Percentiles rank a stretch among this genome's conserved stretches.
phyloP scores from a whole-genome alignment of 2,888 invertebrate genomes.

The Drosophila sordidula region DNA sequence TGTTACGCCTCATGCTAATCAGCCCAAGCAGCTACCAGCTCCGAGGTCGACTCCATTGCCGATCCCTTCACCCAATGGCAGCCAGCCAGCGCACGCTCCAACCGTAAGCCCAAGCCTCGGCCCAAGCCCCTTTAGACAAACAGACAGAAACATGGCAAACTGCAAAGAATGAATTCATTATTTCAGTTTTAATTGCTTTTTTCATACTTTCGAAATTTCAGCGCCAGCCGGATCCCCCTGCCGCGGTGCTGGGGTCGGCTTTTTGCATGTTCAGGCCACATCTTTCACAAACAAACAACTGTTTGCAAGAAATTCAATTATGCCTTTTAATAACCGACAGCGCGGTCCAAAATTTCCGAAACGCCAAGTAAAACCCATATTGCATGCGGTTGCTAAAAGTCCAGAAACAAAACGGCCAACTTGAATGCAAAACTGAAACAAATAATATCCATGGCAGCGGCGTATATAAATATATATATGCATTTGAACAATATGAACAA shows the following conservation, averaged over 20 bases:
- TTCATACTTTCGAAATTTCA: slow-evolving; percentile 81
- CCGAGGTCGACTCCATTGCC: slow-evolving; percentile 51
- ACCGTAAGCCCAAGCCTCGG: slow-evolving; percentile 20
- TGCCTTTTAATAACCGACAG: slow-evolving; percentile 77
- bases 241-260: slow-evolving; percentile 20
- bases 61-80: slow-evolving; percentile 66
- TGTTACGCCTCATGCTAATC: slow-evolving; percentile 82
- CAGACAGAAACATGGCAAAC: slow-evolving; percentile 53
- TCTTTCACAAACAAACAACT: slow-evolving; percentile 73
- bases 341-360: slow-evolving; percentile 52
- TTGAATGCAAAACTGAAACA: background rate
- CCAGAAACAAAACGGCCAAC: slow-evolving; percentile 1
- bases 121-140: slow-evolving; percentile 19
- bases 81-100: slow-evolving; percentile 45
- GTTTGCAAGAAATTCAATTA: slow-evolving; percentile 82
- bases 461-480: background rate
- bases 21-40: slow-evolving; percentile 57
- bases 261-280: slow-evolving; percentile 80
- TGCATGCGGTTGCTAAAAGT: slow-evolving; percentile 33
- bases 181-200: slow-evolving; percentile 84
- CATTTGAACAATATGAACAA: too few relatives aligned
- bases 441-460: slow-evolving; percentile 8
- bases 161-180: slow-evolving; percentile 82
- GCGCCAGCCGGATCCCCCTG: slow-evolving; percentile 52
- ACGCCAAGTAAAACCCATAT: slow-evolving; percentile 40